These are phyloP conservation scores for Papilio gigon DNA, from an alignment of 2,888 invertebrate species.

Conservation along the genomic window DNA sequence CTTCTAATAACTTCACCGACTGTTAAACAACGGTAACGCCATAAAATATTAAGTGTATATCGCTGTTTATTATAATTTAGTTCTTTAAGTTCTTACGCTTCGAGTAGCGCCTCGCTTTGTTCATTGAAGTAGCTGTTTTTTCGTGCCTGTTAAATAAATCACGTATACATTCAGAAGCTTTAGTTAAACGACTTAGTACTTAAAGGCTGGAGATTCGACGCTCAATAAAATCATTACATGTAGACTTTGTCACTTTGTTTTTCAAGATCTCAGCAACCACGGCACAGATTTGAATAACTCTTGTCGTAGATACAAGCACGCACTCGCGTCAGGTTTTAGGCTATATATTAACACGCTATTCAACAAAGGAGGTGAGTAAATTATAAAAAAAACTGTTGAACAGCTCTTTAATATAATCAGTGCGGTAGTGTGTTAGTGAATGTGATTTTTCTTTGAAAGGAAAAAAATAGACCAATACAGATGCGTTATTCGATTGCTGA, in stretches of 20 bases:
- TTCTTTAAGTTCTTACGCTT: slow-evolving; percentile 30
- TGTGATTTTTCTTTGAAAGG: slow-evolving; percentile 7
- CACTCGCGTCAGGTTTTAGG: too few species aligned
- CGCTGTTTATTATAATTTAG: slow-evolving; percentile 21
- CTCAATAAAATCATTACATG: background rate
- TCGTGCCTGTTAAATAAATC: background rate
- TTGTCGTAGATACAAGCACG: too few species aligned
- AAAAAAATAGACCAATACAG: slow-evolving; percentile 9
- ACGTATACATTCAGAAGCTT: background rate
- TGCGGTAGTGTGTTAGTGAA: background rate
- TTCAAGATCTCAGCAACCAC: too few species aligned
- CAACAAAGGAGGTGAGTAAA: too few species aligned
- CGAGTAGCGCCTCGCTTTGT: slow-evolving; percentile 13
- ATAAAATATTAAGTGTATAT: slow-evolving; percentile 22
- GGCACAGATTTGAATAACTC: too few species aligned
- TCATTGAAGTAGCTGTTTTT: slow-evolving; percentile 22
- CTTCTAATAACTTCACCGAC: slow-evolving; percentile 28
- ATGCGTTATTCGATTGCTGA: too few species aligned
- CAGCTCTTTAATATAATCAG: background rate
- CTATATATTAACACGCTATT: too few species aligned
- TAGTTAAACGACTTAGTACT: background rate
- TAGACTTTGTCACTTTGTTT: too few species aligned
- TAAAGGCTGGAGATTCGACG: background rate
- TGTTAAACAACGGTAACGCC: slow-evolving; percentile 23
- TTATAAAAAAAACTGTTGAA: too few species aligned